Evolutionary conservation across 2,797 vertebrate species (phyloP).

Genomic region (Tiaroga cobitis): DNA sequence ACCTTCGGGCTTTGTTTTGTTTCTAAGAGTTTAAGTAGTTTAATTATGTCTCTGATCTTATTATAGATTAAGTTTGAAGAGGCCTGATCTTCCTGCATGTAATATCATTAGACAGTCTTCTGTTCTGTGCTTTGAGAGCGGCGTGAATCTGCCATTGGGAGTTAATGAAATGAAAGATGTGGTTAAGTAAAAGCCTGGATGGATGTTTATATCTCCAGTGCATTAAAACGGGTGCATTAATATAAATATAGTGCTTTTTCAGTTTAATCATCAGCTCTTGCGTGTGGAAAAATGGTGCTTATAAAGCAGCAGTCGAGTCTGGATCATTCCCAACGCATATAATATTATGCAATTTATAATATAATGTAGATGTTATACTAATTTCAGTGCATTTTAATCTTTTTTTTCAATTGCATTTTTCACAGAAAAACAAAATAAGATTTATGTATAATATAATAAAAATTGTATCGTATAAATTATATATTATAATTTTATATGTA

Average conservation of each 20-base stretch:
- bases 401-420: too few species aligned
- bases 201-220: constrained; percentile 29
- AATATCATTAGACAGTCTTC: constrained; percentile 43
- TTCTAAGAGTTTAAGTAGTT: constrained; percentile 40
- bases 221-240: constrained; percentile 21
- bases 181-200: constrained; percentile 20
- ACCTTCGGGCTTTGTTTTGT: constrained; percentile 41
- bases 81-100: constrained; percentile 36
- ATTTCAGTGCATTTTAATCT: too few species aligned
- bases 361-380: too few species aligned
- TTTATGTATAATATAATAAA: too few species aligned
- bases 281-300: neutral
- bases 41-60: constrained; percentile 50
- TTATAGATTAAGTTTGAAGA: constrained; percentile 48
- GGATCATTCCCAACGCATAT: neutral
- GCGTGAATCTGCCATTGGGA: constrained; percentile 10
- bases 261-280: neutral
- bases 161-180: constrained; percentile 41
- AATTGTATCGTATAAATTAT: too few species aligned
- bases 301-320: neutral
- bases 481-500: neutral
- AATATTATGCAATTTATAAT: neutral
- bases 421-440: neutral
- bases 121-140: constrained; percentile 12
- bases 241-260: constrained; percentile 7